Evolutionary conservation across 2,113 vertebrate genomes (phyloP).

Genomic region (Myanophis thanlyinensis): DNA sequence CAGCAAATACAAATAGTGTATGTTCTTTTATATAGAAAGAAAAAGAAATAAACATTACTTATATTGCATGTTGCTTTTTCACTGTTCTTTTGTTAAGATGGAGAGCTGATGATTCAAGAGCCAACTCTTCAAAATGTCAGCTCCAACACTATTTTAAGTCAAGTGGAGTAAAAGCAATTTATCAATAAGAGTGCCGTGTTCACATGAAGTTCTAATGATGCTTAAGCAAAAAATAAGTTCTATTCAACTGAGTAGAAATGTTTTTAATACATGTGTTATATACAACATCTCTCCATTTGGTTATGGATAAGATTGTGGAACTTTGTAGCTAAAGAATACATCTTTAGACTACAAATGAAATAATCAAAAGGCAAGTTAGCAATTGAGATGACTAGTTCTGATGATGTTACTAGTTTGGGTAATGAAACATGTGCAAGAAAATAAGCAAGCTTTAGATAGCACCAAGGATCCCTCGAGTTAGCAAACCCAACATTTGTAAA

Average conservation of each 20-base stretch:
- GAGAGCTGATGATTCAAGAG: background rate
- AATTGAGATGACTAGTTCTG: background rate
- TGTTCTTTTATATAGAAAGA: background rate
- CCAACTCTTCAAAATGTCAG: background rate
- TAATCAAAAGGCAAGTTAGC: background rate
- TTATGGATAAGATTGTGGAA: background rate
- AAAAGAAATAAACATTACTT: background rate
- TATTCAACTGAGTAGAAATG: background rate
- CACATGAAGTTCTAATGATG: background rate
- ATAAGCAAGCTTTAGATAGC: background rate
- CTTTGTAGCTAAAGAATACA: background rate
- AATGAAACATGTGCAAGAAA: background rate
- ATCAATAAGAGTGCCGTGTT: background rate
- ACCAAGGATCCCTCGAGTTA: background rate
- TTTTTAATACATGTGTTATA: background rate
- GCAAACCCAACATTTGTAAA: background rate
- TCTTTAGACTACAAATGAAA: background rate
- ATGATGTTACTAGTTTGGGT: background rate
- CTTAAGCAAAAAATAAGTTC: background rate
- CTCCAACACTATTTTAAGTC: background rate
- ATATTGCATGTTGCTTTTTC: background rate
- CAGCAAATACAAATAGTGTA: background rate
- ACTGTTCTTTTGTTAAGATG: background rate
- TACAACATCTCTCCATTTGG: background rate
- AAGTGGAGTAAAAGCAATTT: background rate